phyloP scores from a whole-genome alignment of 1,140 invertebrate genomes.

The Drosophila pectinifera region DNA sequence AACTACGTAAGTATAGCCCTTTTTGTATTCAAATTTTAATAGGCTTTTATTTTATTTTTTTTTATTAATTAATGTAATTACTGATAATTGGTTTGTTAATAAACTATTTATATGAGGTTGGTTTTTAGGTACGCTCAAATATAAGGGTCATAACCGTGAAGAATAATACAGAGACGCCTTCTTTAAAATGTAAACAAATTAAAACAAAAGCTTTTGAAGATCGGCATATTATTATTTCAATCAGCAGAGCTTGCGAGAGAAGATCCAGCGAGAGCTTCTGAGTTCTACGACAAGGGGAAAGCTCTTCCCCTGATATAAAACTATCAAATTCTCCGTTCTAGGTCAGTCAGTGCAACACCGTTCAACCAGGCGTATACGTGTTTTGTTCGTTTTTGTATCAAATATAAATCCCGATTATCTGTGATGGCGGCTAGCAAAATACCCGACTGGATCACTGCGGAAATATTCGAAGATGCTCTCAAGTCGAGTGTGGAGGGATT shows the following conservation, averaged over 20 bases:
- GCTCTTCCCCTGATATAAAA: conserved; percentile 8
- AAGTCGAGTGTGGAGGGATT: conserved; percentile 56
- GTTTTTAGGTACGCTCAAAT: background rate
- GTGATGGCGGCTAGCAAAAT: conserved; percentile 41
- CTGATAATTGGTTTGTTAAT: too few relatives aligned
- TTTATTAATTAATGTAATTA: background rate
- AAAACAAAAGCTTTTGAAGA: conserved; percentile 1
- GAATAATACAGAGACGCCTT: background rate
- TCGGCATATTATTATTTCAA: background rate
- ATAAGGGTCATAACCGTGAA: background rate
- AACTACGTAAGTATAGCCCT: background rate
- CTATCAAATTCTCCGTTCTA: conserved; percentile 19
- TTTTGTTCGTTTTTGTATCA: background rate
- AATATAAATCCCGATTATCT: conserved; percentile 2
- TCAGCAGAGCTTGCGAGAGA: conserved; percentile 6
- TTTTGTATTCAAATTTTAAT: background rate
- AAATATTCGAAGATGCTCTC: conserved; percentile 57
- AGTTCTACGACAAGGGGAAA: conserved; percentile 12
- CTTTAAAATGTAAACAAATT: conserved; percentile 4
- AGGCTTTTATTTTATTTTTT: background rate
- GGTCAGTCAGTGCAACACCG: conserved; percentile 4
- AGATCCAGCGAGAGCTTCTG: conserved; percentile 4
- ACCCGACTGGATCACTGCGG: conserved; percentile 61
- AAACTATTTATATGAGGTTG: background rate
- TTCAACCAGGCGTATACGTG: background rate